These are phyloP conservation scores for Anguilla rostrata DNA, from an alignment of 2,113 vertebrate species.

Conservation along the genomic window DNA sequence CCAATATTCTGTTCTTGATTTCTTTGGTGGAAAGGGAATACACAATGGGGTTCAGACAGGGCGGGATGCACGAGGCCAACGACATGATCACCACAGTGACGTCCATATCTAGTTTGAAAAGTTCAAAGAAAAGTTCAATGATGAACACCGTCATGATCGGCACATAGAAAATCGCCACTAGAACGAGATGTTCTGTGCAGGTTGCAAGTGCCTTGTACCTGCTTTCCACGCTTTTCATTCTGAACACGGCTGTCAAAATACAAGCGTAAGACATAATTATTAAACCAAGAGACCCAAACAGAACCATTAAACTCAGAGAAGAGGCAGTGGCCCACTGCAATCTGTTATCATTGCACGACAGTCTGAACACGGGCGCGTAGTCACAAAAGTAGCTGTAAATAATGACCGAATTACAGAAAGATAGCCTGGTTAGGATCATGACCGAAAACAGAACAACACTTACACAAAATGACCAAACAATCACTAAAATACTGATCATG, in stretches of 20 bases:
- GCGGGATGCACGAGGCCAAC: slow-evolving; percentile 58
- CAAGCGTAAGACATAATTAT: slow-evolving; percentile 52
- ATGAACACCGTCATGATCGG: slow-evolving; percentile 49
- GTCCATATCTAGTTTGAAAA: slow-evolving; percentile 35
- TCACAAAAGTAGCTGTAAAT: slow-evolving; percentile 69
- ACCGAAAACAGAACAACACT: fast-evolving
- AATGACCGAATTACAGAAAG: slow-evolving; percentile 59
- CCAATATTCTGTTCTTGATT: slow-evolving; percentile 46
- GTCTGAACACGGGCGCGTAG: slow-evolving; percentile 59
- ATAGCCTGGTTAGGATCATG: slow-evolving; percentile 51
- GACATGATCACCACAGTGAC: slow-evolving; percentile 58
- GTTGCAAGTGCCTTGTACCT: slow-evolving; percentile 57
- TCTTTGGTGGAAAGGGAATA: slow-evolving; percentile 67
- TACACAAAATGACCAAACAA: slow-evolving; percentile 42
- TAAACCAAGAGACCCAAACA: slow-evolving; percentile 41
- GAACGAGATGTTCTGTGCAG: slow-evolving; percentile 60
- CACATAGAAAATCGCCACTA: slow-evolving; percentile 63
- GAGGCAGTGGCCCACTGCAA: slow-evolving; percentile 50
- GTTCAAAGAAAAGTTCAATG: slow-evolving; percentile 38
- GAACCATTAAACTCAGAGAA: background rate
- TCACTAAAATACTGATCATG: slow-evolving; percentile 52
- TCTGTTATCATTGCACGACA: slow-evolving; percentile 58
- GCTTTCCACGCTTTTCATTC: slow-evolving; percentile 54
- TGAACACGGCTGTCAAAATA: slow-evolving; percentile 60
- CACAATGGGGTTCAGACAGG: slow-evolving; percentile 62